phyloP scores from a whole-genome alignment of 2,797 vertebrate genomes.

The Melanotaenia parkinsoni region DNA sequence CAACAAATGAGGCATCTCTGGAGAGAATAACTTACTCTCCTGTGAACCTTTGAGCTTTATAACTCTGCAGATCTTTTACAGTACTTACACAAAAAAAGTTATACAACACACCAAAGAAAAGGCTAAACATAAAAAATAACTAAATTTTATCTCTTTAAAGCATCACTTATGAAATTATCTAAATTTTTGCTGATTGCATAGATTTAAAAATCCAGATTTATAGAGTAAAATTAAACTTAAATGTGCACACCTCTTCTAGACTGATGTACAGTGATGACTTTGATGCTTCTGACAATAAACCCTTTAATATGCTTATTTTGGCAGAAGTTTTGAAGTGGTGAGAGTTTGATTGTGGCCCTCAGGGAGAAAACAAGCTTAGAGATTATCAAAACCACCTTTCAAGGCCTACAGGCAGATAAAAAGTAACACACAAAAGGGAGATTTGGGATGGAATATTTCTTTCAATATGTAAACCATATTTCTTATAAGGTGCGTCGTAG shows the following conservation, averaged over 20 bases:
- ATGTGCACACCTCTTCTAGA: not conserved
- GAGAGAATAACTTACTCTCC: too few relatives aligned
- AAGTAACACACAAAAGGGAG: not conserved
- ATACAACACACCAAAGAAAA: too few relatives aligned
- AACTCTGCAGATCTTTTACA: too few relatives aligned
- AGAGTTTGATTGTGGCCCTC: conserved; percentile 14
- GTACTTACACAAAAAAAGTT: too few relatives aligned
- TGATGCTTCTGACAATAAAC: conserved; percentile 10
- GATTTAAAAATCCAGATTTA: too few relatives aligned
- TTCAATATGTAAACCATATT: not conserved
- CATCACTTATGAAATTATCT: too few relatives aligned
- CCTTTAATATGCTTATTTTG: not conserved
- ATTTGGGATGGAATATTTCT: not conserved
- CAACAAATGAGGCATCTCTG: too few relatives aligned
- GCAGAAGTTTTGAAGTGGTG: not conserved
- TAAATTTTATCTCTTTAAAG: too few relatives aligned
- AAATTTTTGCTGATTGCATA: too few relatives aligned
- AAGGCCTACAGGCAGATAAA: not conserved
- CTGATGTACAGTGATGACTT: not conserved
- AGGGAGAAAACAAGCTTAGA: not conserved
- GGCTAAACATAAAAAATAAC: too few relatives aligned
- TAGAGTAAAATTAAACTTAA: too few relatives aligned
- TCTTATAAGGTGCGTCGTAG: not conserved
- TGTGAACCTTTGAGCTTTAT: too few relatives aligned
- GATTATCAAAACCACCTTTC: conserved; percentile 1